Base-by-base conservation (phyloP, 2,888 invertebrate species). In the Catocala sponsa region DNA sequence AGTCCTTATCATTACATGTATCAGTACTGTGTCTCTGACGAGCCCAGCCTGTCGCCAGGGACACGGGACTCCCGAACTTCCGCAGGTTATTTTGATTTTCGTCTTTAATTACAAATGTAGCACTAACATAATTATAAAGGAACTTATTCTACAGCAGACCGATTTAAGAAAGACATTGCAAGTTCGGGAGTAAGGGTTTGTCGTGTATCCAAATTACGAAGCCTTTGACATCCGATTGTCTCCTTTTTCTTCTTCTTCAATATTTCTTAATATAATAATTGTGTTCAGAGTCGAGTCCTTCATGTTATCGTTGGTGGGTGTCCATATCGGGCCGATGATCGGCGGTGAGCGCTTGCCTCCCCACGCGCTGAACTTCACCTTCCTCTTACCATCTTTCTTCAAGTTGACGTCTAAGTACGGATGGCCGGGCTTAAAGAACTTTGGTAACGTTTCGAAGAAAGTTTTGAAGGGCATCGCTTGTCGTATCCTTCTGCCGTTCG, bases 271-370 rank as follows among this genome's bases (percentile, higher is more conserved):
- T 43, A 92, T 70, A 1, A 92, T 78, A 64, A 93, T 87, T 4
- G 89, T 87, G 68, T 91, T 78, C 54, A 93, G 71, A 1, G 89
- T 86, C 0, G 86, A 77, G 25, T 91, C 92, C 62, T 90, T 90
- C 1, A 86, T 15, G 49, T 86, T 79, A 52, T 85, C 81, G 0
- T 87, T 67, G 0, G 89, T 82, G 0, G 92, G 93, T 0, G 90
- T 91, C 94, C 94, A 94, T 42, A 94, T 92, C 0, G 94, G 94
- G 0, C 94, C 94, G n/a, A 94, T 94, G 42, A 94, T 91, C 0
- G 94, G 94, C 0, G 92, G 91, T 0, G 93, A 89, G 44, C 94
- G 80, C 64, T 94, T 94, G 0, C 94, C 94, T 0, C 94, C 94
- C 94, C 94, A 94, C 13, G 91, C 90, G 68, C 94, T 94, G 57